Percentiles rank a stretch among this genome's conserved stretches.
Evolutionary conservation across 1,140 invertebrate genomes (phyloP).

Genomic region (Oncopeltus fasciatus): DNA sequence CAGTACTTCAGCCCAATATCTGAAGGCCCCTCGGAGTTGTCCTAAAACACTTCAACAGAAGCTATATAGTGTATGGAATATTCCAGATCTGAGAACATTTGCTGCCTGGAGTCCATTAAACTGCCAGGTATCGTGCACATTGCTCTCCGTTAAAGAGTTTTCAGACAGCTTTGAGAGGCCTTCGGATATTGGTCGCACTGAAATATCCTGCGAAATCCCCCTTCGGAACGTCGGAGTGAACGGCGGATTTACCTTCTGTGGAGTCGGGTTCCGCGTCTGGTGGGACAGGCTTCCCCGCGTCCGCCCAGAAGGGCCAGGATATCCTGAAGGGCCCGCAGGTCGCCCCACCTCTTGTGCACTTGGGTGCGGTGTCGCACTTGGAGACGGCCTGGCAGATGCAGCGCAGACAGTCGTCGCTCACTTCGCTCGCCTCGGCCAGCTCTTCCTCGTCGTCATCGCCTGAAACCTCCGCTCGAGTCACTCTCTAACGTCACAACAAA

Average conservation of each 20-base stretch:
- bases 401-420: conserved; percentile 50
- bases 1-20: too few species aligned
- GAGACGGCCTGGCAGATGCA: conserved; percentile 73
- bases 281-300: conserved; percentile 64
- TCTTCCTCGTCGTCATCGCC: too few species aligned
- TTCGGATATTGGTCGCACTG: background rate
- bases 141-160: background rate
- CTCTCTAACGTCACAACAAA: too few species aligned
- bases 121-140: too few species aligned
- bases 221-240: background rate
- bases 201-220: too few species aligned
- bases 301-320: conserved; percentile 74
- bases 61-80: too few species aligned
- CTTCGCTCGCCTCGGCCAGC: background rate
- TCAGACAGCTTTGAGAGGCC: background rate
- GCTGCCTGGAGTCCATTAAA: background rate
- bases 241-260: conserved; percentile 26
- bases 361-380: conserved; percentile 49
- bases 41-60: too few species aligned
- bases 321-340: conserved; percentile 72
- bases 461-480: too few species aligned
- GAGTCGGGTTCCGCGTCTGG: conserved; percentile 34
- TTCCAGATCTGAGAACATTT: background rate
- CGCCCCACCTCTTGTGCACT: conserved; percentile 42
- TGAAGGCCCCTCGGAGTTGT: too few species aligned